Evolutionary conservation across 2,888 invertebrate genomes (phyloP), one percentile per base, ranked within the genome.

Genomic region (Pseudococcus jackbeardsleyi): DNA sequence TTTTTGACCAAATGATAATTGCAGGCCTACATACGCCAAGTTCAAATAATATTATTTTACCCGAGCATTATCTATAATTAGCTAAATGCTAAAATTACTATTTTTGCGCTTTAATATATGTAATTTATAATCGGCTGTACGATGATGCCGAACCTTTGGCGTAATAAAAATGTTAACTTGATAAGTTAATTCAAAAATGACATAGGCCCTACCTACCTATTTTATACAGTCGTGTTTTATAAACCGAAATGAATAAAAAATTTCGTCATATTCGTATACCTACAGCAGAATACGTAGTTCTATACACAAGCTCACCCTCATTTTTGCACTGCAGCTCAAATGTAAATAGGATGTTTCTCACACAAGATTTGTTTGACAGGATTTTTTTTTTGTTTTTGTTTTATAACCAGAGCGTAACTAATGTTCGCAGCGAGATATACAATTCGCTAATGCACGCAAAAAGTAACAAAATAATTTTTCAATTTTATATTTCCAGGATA

Each of bases 341-440:
- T 64, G 19, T 22, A 64, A 64, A 64, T 64, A 64, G 64, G 64
- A 64, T 64, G 22, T 64, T 64, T 7, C 64, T 64, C 50, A 50
- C 17, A 50, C 50, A 50, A 50, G 22, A 64, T 64, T 64, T 64
- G 64, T 22, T 64, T 19, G 64, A 22, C 50, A 50, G 50, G 50
- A 50, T 50, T 50, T 33, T 33, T 33, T 33, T 33, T 33, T 33
- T 33, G 26, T 50, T 50, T 50, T 68, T 68, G 68, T 26, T 68
- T 22, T 26, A 26, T 26, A 68, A 68, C 68, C 68, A 68, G 68
- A 68, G 68, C 68, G 68, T 19, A 68, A 68, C 68, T 68, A 68
- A 68, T 68, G 68, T 68, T 68, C 68, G 9, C 68, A 68, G 68
- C 22, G 26, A 68, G 68, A 68, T 68, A 17, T 64, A 26, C 19